Evolutionary conservation across 2,113 vertebrate species (phyloP), one percentile per base, ranked within the genome.

Genomic region (Callaeas wilsoni): DNA sequence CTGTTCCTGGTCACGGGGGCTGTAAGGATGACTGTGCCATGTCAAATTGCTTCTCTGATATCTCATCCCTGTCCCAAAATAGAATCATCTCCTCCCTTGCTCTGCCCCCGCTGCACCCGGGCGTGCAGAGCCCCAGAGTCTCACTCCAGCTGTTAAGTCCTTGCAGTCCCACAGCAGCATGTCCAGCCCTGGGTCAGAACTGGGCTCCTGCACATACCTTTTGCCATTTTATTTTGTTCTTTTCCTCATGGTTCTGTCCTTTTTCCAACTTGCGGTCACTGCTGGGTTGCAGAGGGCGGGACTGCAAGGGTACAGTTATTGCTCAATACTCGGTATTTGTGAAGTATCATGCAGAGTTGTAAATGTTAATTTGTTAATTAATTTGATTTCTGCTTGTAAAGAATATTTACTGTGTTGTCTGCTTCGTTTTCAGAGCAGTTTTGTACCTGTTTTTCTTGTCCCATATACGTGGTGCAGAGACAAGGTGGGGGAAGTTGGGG

Each of bases 61-160:
- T 19, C 71, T 86, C 1, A 1, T 82, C 84, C 68, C 49, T 65
- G 59, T 8, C 69, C 91, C 52, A 21, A 57, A 89, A 86, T n/a
- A 77, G 76, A 64, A 18, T 33, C 10, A 10, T 62, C 35, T 35
- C 21, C 29, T 92, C 29, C 57, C 50, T 6, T 67, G 62, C n/a
- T 76, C 33, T 82, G 60, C 71, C 29, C 25, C 39, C 0, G 0
- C 63, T 49, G 70, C 60, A 44, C 50, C n/a, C 0, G 0, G 35
- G 42, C 1, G 0, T 10, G 23, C 37, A 68, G 63, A 86, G 10
- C 30, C 63, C 18, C n/a, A 23, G 9, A 56, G 46, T 42, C 53
- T 67, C 55, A 0, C 57, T 84, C 7, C 14, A 13, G 47, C 60
- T 70, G 3, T 56, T 46, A 41, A 79, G 60, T 30, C 16, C 14